Percentiles rank a stretch among this genome's conserved stretches.
Conservation (phyloP, 2,888 invertebrate genomes). For the Acrobasis suavella region DNA sequence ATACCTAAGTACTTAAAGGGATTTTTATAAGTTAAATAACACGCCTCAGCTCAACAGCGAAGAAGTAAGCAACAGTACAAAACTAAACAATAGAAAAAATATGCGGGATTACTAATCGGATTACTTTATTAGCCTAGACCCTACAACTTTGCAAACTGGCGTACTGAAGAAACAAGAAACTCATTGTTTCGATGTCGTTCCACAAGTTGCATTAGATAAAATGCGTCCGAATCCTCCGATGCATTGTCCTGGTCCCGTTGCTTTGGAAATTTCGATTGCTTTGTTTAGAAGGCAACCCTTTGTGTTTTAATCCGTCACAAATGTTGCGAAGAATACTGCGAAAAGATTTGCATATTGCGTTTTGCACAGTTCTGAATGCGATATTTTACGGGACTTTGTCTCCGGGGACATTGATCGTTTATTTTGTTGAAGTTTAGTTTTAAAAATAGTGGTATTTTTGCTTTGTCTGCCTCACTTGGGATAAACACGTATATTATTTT, state of each 20-base stretch:
- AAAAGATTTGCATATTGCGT: conserved; percentile 44
- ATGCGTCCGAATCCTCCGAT: not conserved
- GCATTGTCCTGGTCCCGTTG: conserved; percentile 21
- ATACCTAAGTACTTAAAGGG: too few species aligned
- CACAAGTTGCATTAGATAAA: conserved; percentile 1
- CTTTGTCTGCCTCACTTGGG: not conserved
- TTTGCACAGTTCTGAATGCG: conserved; percentile 20
- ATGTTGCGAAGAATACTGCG: conserved; percentile 39
- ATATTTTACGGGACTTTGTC: conserved; percentile 12
- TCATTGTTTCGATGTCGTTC: not conserved
- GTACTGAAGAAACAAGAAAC: not conserved
- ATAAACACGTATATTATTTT: too few species aligned
- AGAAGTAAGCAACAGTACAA: not conserved
- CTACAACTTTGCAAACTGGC: not conserved
- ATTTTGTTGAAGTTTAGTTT: not conserved
- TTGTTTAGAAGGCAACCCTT: conserved; percentile 39
- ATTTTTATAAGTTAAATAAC: not conserved
- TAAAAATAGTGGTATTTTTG: not conserved
- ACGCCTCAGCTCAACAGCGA: not conserved
- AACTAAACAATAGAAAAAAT: not conserved
- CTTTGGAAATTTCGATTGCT: conserved; percentile 38
- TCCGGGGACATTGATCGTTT: not conserved
- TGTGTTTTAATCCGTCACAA: conserved; percentile 46
- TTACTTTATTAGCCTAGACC: not conserved
- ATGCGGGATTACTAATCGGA: conserved; percentile 3